A percentile compares a stretch with the other conserved stretches of the same genome.
These are phyloP conservation scores for Philaethria dido DNA, from an alignment of 2,888 invertebrate genomes.

Conservation along the genomic window DNA sequence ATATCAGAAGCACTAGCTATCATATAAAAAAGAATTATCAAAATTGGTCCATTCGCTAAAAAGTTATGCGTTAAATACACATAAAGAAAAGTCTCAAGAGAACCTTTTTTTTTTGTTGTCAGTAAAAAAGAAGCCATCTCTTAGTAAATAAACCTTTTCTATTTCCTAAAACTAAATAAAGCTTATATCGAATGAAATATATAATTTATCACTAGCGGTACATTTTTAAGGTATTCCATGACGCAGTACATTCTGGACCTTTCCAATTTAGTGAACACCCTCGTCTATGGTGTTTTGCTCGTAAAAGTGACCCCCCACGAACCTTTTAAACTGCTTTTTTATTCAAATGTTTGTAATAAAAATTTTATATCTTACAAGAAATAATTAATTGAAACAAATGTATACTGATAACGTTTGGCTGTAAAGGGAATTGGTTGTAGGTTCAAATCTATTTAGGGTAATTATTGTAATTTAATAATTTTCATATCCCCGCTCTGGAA, in stretches of 20 bases:
- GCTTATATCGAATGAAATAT: neutral
- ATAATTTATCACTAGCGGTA: conserved; percentile 4
- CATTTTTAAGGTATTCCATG: neutral
- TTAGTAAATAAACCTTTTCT: neutral
- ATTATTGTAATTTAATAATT: no score
- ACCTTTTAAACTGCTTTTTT: conserved; percentile 16
- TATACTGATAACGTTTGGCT: neutral
- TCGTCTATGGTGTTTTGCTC: neutral
- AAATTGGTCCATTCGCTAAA: no score
- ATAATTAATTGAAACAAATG: conserved; percentile 14
- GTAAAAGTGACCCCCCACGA: conserved; percentile 22
- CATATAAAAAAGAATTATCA: no score
- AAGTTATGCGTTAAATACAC: no score
- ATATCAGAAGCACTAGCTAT: no score
- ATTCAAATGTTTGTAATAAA: conserved; percentile 22
- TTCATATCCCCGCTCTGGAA: no score
- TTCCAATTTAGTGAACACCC: conserved; percentile 9
- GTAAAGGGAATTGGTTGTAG: neutral
- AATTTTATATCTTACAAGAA: conserved; percentile 11
- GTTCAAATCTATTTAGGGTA: no score
- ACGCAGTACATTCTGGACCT: conserved; percentile 5
- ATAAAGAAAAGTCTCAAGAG: no score
- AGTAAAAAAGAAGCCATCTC: neutral
- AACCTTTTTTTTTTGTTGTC: no score
- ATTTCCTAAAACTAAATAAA: neutral